Conservation (phyloP, 2,797 vertebrate genomes). For the Bradypodion pumilum region DNA sequence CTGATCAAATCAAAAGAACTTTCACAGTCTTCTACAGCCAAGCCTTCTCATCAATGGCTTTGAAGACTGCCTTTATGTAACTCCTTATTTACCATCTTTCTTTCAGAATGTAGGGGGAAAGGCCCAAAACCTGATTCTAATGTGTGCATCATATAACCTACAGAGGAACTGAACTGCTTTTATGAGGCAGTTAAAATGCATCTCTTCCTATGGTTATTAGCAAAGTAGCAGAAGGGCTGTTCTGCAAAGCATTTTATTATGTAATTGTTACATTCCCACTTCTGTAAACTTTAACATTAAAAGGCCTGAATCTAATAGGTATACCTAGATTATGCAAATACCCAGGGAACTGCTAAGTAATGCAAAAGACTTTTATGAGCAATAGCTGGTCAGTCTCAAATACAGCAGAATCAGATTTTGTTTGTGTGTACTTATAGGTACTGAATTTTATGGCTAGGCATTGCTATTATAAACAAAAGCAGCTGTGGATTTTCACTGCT, state of each 20-base stretch:
- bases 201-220: neutral
- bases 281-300: neutral
- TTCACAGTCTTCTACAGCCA: constrained; percentile 29
- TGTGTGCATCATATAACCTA: neutral
- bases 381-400: neutral
- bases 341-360: neutral
- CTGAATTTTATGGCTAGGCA: neutral
- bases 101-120: neutral
- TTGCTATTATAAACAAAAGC: neutral
- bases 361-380: neutral
- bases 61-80: constrained; percentile 42
- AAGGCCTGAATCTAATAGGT: neutral
- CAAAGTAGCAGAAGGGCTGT: neutral
- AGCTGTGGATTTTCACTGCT: neutral
- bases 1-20: constrained; percentile 57
- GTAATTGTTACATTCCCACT: neutral
- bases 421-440: neutral
- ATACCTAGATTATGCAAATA: neutral
- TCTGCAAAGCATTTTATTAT: neutral
- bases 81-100: neutral
- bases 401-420: neutral
- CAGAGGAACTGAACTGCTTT: neutral
- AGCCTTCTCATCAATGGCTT: constrained; percentile 63
- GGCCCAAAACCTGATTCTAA: neutral
- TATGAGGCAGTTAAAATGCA: neutral